These are phyloP conservation scores for Dolichomitus sp. DNA, from an alignment of 2,888 invertebrate species.

Conservation along the genomic window DNA sequence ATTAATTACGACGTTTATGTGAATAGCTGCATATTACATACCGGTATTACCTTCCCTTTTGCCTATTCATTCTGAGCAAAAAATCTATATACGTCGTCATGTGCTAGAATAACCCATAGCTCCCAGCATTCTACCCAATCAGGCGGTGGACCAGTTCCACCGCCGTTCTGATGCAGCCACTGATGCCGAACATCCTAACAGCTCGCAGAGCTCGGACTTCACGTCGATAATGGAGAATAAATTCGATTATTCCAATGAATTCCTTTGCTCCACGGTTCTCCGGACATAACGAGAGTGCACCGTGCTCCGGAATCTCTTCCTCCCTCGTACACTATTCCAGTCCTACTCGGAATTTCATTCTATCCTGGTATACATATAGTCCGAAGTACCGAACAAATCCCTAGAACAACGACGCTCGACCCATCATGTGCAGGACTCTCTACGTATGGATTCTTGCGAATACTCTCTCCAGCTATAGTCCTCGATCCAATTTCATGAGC, in stretches of 20 bases:
- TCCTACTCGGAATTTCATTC: slow-evolving; percentile 71
- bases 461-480: background rate
- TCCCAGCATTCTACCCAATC: background rate
- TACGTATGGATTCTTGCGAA: background rate
- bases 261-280: slow-evolving; percentile 55
- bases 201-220: slow-evolving; percentile 18
- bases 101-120: background rate
- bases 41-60: background rate
- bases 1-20: slow-evolving; percentile 23
- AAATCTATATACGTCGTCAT: background rate
- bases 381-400: slow-evolving; percentile 12
- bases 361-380: slow-evolving; percentile 41
- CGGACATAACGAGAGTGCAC: slow-evolving; percentile 61
- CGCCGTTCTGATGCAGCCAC: too few species aligned
- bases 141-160: too few species aligned
- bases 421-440: background rate
- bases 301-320: slow-evolving; percentile 57
- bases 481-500: slow-evolving; percentile 34
- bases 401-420: slow-evolving; percentile 2
- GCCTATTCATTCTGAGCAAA: background rate
- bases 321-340: slow-evolving; percentile 35
- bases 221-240: slow-evolving; percentile 64
- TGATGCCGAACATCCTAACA: background rate
- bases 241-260: slow-evolving; percentile 74
- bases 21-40: background rate